These are phyloP conservation scores for Psylliodes chrysocephalus DNA, from an alignment of 2,888 invertebrate genomes.

Conservation along the genomic window DNA sequence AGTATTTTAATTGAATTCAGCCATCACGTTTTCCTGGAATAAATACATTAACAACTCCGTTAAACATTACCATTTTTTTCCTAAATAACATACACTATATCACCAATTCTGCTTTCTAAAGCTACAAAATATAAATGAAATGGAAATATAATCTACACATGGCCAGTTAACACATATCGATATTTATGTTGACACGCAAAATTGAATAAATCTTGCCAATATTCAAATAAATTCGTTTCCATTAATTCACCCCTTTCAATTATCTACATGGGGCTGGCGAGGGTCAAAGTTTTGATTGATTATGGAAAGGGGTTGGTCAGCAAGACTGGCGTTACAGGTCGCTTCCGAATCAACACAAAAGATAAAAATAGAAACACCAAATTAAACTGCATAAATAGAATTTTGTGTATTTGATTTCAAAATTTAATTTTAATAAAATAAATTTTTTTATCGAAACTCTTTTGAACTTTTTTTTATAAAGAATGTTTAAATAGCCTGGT, in stretches of 20 bases:
- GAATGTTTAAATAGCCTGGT: no score
- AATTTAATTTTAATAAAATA: no score
- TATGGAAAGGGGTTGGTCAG: conserved; percentile 1
- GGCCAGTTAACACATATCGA: not conserved
- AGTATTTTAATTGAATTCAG: no score
- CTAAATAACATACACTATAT: no score
- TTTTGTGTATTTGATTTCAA: no score
- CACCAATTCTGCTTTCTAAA: not conserved
- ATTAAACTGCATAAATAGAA: no score
- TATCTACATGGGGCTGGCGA: not conserved
- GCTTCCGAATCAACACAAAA: not conserved
- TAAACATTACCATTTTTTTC: not conserved
- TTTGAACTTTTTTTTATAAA: no score
- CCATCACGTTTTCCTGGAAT: no score
- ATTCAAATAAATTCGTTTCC: conserved; percentile 16
- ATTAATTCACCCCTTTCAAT: conserved; percentile 16
- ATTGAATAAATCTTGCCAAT: conserved; percentile 18
- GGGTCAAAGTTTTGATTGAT: not conserved
- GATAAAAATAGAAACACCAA: no score
- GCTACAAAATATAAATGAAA: conserved; percentile 1
- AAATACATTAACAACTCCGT: no score
- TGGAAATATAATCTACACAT: conserved; percentile 8
- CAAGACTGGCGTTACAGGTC: not conserved
- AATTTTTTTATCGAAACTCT: no score
- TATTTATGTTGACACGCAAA: conserved; percentile 12